Evolutionary conservation across 1,140 invertebrate species (phyloP).

Genomic region (Carcinoscorpius rotundicauda): DNA sequence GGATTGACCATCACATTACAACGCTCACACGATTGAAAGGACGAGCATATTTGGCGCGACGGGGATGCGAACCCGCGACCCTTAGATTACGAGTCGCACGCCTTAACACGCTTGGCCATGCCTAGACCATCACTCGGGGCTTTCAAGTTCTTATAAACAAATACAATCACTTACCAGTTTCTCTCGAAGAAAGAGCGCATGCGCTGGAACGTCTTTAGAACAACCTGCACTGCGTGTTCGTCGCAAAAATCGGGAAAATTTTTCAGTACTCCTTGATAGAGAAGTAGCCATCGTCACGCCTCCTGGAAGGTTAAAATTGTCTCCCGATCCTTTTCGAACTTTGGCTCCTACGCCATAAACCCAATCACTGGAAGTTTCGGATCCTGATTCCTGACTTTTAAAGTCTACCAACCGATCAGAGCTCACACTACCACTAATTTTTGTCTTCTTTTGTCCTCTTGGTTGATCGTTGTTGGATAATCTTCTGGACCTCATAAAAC

Average conservation of each 20-base stretch:
- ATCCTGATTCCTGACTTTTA: background rate
- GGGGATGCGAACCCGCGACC: too few species aligned
- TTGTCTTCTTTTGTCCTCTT: too few species aligned
- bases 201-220: conserved; percentile 33
- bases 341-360: background rate
- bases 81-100: too few species aligned
- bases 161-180: conserved; percentile 20
- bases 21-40: too few species aligned
- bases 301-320: conserved; percentile 7
- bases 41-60: too few species aligned
- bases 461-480: too few species aligned
- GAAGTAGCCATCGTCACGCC: conserved; percentile 20
- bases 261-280: conserved; percentile 15
- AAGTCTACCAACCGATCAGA: background rate
- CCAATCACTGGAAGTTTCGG: background rate
- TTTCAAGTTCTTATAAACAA: background rate
- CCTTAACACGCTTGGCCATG: too few species aligned
- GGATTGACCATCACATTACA: too few species aligned
- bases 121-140: too few species aligned
- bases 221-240: conserved; percentile 35
- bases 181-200: conserved; percentile 31
- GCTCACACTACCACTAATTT: background rate
- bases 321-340: conserved; percentile 2
- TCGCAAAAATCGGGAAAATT: conserved; percentile 30
- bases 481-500: too few species aligned